These are phyloP conservation scores for Pollimyrus isidori DNA, from an alignment of 2,113 vertebrate genomes.

Conservation along the genomic window DNA sequence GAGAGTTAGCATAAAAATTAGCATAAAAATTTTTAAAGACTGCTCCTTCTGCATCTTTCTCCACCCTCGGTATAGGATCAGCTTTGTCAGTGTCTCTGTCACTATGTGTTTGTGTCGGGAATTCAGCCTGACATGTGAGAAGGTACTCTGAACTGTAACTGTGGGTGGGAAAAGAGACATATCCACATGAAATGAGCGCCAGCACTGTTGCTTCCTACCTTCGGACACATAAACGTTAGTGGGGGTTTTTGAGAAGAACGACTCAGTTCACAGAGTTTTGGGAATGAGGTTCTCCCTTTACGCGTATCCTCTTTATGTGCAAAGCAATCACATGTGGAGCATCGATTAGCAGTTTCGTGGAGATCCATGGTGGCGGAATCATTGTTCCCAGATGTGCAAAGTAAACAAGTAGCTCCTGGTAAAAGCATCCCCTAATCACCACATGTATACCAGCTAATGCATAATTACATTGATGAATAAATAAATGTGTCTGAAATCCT, in stretches of 20 bases:
- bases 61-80: not conserved
- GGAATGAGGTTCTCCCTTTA: not conserved
- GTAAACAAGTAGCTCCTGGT: not conserved
- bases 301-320: not conserved
- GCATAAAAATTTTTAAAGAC: conserved; percentile 11
- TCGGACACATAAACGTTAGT: not conserved
- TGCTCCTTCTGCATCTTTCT: not conserved
- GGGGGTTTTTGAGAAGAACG: not conserved
- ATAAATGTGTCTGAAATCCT: not conserved
- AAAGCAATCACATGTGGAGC: not conserved
- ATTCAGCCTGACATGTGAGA: not conserved
- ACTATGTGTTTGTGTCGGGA: not conserved
- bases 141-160: not conserved
- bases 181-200: not conserved
- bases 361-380: not conserved
- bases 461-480: conserved; percentile 12
- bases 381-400: not conserved
- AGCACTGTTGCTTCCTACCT: not conserved
- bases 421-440: not conserved
- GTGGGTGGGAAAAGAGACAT: not conserved
- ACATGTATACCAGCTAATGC: conserved; percentile 1
- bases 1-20: not conserved
- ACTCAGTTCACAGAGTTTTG: not conserved
- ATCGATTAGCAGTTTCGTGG: not conserved
- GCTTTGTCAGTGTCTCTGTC: not conserved